Evolutionary conservation across 2,888 invertebrate species (phyloP), one percentile per base, ranked within the genome.

Genomic region (Cecidostiba fungosa): DNA sequence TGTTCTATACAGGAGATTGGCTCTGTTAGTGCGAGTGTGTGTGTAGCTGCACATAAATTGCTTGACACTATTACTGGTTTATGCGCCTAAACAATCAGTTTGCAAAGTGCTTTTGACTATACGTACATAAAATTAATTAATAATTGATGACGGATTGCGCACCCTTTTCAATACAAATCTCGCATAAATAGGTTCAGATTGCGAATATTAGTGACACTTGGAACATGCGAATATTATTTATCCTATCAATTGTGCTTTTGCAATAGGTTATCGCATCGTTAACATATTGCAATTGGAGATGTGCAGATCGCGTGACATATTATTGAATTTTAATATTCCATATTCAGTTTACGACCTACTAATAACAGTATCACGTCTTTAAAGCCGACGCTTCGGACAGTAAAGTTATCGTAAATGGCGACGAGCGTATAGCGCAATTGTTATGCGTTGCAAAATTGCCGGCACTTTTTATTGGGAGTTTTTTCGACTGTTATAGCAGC

Each of bases 1-100:
- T n/a, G 72, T 23, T 39, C 72, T 39, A n/a, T 72, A 59, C 54
- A 19, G 39, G 72, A 72, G 23, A 72, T 72, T 72, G 72, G 39
- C 39, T 39, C n/a, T 39, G 39, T 36, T 72, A 36, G 36, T 39
- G 36, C 23, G 8, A 39, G 66, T 19, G 50, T 19, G 19, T n/a
- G n/a, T 50, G 16, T 59, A 10, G 54, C n/a, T n/a, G 19, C 16
- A 12, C 0, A 29, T 6, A 66, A 66, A 66, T 26, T 66, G 4
- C 66, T 66, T 3, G 12, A 26, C 10, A 14, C 54, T 26, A 10
- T 26, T 66, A 26, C 66, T 66, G 66, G 19, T 10, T 66, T 62
- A 62, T 62, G 26, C 8, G 50, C 50, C 50, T 50, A 62, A 62
- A 62, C 62, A 62, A 62, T 62, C 23, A 23, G 0, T 62, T 62